A percentile compares a stretch with the other conserved stretches of the same genome.
Conservation (phyloP, 2,113 vertebrate genomes). For the Caranx melampygus region DNA sequence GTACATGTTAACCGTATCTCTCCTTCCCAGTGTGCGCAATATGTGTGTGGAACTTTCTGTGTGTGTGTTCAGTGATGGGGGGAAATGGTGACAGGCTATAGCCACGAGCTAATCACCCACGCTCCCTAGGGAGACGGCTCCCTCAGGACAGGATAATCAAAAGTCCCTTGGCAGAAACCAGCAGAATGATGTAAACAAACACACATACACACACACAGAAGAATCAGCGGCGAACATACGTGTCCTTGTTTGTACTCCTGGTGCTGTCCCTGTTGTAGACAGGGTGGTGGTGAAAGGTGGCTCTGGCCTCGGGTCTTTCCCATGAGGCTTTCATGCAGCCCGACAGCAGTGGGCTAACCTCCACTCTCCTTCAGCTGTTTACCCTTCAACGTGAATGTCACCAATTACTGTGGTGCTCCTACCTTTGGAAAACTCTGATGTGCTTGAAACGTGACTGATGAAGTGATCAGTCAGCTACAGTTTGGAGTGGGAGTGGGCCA, state of each 20-base stretch:
- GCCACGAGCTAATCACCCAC: conserved; percentile 69
- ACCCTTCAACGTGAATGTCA: conserved; percentile 43
- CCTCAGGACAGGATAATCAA: conserved; percentile 69
- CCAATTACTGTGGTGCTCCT: not conserved
- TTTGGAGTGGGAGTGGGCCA: not conserved
- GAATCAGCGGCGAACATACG: conserved; percentile 38
- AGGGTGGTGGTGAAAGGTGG: conserved; percentile 64
- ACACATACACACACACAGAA: conserved; percentile 43
- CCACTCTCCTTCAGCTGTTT: conserved; percentile 47
- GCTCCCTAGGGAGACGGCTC: conserved; percentile 56
- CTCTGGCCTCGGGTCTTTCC: conserved; percentile 55
- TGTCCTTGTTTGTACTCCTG: conserved; percentile 66
- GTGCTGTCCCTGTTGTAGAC: conserved; percentile 39
- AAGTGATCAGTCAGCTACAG: not conserved
- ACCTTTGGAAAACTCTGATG: conserved; percentile 21
- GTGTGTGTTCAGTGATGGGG: conserved; percentile 38
- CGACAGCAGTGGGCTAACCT: conserved; percentile 55
- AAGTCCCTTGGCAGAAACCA: conserved; percentile 59
- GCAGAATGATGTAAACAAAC: conserved; percentile 63
- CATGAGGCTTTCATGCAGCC: conserved; percentile 43
- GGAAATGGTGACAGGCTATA: conserved; percentile 66
- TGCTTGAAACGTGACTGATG: not conserved
- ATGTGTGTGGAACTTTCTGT: conserved; percentile 23
- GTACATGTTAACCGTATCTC: conserved; percentile 72
- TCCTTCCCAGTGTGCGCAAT: conserved; percentile 42